Percentiles rank a stretch among this genome's conserved stretches.
phyloP scores from a whole-genome alignment of 2,888 invertebrate genomes.

The Dynastes hyllus region DNA sequence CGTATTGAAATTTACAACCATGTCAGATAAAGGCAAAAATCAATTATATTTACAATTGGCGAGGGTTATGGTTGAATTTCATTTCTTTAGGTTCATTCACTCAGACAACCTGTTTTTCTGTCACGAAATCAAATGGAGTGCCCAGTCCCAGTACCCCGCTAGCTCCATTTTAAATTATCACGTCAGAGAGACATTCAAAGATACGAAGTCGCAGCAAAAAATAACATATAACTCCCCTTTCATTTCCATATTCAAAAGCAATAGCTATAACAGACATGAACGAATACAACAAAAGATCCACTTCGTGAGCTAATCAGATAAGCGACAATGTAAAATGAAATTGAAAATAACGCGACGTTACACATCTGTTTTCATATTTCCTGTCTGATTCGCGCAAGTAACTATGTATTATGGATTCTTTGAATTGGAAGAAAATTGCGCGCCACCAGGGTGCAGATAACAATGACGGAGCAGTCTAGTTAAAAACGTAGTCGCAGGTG shows the following conservation, averaged over 20 bases:
- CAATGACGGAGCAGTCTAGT: background rate
- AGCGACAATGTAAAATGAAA: conserved; percentile 1
- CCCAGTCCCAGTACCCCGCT: too few species aligned
- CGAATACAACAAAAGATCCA: background rate
- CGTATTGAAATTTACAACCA: too few species aligned
- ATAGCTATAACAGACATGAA: background rate
- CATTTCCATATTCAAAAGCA: too few species aligned
- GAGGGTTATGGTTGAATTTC: too few species aligned
- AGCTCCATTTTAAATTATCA: too few species aligned
- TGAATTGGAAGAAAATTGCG: conserved; percentile 8
- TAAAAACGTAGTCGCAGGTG: conserved; percentile 8
- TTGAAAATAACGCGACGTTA: background rate
- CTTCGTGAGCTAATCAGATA: background rate
- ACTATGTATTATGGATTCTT: background rate
- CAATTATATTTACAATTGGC: too few species aligned
- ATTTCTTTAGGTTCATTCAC: too few species aligned
- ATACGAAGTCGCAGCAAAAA: background rate
- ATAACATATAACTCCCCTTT: too few species aligned
- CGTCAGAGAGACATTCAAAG: too few species aligned
- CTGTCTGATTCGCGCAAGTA: background rate
- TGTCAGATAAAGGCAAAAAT: too few species aligned
- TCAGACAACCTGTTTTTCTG: too few species aligned
- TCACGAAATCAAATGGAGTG: too few species aligned
- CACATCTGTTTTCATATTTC: conserved; percentile 3
- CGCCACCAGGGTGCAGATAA: background rate